phyloP scores from a whole-genome alignment of 2,888 invertebrate genomes.

The Athrips mouffetella region DNA sequence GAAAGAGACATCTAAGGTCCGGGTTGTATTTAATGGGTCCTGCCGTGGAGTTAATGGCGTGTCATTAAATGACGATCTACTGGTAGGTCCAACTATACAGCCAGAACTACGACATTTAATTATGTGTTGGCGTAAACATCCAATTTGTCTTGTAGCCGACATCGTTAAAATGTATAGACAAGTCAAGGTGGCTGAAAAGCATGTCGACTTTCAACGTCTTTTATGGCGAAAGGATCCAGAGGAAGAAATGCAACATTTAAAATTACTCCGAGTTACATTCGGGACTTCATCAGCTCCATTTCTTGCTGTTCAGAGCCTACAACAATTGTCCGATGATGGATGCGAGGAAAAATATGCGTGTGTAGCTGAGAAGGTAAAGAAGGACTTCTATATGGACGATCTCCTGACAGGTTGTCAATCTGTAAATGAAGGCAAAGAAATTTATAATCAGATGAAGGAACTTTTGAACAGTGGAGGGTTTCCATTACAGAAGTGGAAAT shows the following conservation, averaged over 20 bases:
- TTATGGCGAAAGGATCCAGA: constrained; percentile 17
- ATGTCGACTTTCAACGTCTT: constrained; percentile 22
- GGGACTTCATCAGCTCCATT: constrained; percentile 15
- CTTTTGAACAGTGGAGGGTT: constrained; percentile 35
- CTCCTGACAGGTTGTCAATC: constrained; percentile 27
- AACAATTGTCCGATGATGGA: constrained; percentile 12
- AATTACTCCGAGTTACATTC: constrained; percentile 6
- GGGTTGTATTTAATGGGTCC: constrained; percentile 26
- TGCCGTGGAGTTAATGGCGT: constrained; percentile 14
- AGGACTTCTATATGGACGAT: constrained; percentile 29
- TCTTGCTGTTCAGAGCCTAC: constrained; percentile 9
- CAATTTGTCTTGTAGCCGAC: constrained; percentile 25
- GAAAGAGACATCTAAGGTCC: constrained; percentile 22
- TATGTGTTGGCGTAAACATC: constrained; percentile 20
- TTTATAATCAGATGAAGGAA: constrained; percentile 29
- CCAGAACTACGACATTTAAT: constrained; percentile 25
- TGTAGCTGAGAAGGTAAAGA: constrained; percentile 23
- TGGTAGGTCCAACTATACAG: constrained; percentile 24
- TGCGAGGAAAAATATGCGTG: constrained; percentile 23
- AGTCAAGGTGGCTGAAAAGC: constrained; percentile 22
- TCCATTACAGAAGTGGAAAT: constrained; percentile 33
- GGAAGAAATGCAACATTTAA: constrained; percentile 24
- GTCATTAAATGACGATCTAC: constrained; percentile 21
- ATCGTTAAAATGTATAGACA: constrained; percentile 34
- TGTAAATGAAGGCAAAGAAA: constrained; percentile 22